phyloP scores from a whole-genome alignment of 2,113 vertebrate species.

The Noctilio leporinus region DNA sequence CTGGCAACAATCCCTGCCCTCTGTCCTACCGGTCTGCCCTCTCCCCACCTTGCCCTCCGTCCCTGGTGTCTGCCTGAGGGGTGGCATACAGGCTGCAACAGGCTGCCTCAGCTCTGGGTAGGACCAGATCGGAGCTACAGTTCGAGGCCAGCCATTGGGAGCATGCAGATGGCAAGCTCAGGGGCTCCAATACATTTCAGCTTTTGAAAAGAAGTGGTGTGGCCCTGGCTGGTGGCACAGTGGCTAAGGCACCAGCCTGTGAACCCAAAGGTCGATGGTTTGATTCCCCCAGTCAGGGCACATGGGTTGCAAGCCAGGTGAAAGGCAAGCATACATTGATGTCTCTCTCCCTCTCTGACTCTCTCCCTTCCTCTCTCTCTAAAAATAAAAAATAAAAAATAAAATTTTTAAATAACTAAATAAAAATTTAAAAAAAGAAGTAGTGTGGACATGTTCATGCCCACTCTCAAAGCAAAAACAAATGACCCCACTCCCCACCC shows the following conservation, averaged over 20 bases:
- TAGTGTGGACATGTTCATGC: not conserved
- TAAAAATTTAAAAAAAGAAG: not conserved
- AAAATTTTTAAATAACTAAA: too few relatives aligned
- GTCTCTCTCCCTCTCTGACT: too few relatives aligned
- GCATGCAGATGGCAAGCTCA: not conserved
- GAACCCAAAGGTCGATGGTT: too few relatives aligned
- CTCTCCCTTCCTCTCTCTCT: too few relatives aligned
- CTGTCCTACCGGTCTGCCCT: not conserved
- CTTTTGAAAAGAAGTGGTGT: not conserved
- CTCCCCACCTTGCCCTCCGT: not conserved
- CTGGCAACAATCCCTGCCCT: not conserved
- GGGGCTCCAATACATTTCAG: not conserved
- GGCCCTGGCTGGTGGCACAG: too few relatives aligned
- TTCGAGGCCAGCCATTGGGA: not conserved
- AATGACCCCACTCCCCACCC: too few relatives aligned
- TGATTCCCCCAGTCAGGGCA: too few relatives aligned
- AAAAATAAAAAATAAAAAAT: too few relatives aligned
- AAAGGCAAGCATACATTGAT: too few relatives aligned
- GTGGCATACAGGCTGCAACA: rapidly evolving
- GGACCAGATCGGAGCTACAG: not conserved
- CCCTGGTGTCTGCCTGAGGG: not conserved
- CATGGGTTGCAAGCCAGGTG: too few relatives aligned
- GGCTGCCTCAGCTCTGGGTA: not conserved
- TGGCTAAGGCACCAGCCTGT: too few relatives aligned
- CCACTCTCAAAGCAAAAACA: not conserved